phyloP scores from a whole-genome alignment of 2,888 invertebrate species.

The Noctua pronuba region DNA sequence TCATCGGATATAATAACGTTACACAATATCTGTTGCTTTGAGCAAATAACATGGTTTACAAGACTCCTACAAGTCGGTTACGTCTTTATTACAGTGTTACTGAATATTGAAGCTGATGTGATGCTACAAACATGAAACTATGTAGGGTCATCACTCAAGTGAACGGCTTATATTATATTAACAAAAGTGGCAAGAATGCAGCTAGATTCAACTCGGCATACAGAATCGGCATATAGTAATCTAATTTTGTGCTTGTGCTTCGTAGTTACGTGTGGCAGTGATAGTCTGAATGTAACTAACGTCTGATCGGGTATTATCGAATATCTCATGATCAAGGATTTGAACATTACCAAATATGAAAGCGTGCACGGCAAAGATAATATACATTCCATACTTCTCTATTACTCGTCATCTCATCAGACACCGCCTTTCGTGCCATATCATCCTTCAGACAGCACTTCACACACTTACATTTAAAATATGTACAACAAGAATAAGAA shows the following conservation, averaged over 20 bases:
- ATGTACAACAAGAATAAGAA: background rate
- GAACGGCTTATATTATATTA: background rate
- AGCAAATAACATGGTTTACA: conserved; percentile 17
- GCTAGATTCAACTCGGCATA: background rate
- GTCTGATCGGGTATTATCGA: background rate
- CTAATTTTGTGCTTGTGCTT: background rate
- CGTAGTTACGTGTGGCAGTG: background rate
- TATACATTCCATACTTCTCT: no score
- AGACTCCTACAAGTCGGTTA: background rate
- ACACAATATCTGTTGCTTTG: conserved; percentile 27
- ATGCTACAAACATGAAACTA: background rate
- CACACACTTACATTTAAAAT: background rate
- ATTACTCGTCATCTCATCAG: no score
- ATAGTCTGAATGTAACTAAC: background rate
- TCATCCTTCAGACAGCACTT: no score
- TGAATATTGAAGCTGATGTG: background rate
- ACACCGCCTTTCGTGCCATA: no score
- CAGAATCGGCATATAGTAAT: no score
- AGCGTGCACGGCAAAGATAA: no score
- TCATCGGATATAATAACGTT: conserved; percentile 27
- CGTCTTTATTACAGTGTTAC: background rate
- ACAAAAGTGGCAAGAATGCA: background rate
- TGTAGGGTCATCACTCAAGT: background rate
- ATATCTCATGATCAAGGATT: background rate
- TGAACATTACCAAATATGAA: no score